Conservation (phyloP, 2,113 vertebrate species). For the Anguilla rostrata region DNA sequence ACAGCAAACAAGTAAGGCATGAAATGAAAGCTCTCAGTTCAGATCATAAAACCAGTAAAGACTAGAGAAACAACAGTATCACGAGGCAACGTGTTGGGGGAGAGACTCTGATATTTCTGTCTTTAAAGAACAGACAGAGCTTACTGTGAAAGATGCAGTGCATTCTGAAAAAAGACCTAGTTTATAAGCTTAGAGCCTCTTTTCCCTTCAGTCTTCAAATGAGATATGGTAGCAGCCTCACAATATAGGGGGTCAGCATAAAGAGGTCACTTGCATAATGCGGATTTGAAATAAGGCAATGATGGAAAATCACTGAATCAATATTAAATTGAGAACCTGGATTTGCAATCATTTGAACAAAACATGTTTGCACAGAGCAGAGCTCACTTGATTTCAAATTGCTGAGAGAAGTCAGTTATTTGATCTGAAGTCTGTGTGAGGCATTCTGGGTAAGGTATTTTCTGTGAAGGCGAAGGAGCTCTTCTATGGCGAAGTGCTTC, state of each 20-base stretch:
- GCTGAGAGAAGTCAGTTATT: background rate
- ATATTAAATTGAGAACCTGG: background rate
- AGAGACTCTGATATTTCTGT: conserved; percentile 37
- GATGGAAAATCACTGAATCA: background rate
- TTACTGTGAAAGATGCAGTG: conserved; percentile 37
- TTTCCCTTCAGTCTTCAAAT: background rate
- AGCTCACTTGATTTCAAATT: background rate
- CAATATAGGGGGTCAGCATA: background rate
- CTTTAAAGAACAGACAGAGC: conserved; percentile 51
- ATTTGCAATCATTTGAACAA: background rate
- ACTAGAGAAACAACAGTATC: background rate
- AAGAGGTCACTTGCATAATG: background rate
- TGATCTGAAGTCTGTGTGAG: background rate
- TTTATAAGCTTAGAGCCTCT: background rate
- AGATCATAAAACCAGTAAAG: conserved; percentile 14
- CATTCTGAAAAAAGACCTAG: background rate
- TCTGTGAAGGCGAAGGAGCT: background rate
- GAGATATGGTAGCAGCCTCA: background rate
- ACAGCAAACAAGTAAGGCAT: background rate
- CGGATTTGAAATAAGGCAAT: background rate
- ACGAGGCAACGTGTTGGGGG: conserved; percentile 12
- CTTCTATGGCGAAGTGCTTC: conserved; percentile 11
- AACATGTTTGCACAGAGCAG: background rate
- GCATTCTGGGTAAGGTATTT: conserved; percentile 9
- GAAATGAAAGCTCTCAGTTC: conserved; percentile 9